These are phyloP conservation scores for Nycteola revayana DNA, from an alignment of 2,888 invertebrate species.

Conservation along the genomic window DNA sequence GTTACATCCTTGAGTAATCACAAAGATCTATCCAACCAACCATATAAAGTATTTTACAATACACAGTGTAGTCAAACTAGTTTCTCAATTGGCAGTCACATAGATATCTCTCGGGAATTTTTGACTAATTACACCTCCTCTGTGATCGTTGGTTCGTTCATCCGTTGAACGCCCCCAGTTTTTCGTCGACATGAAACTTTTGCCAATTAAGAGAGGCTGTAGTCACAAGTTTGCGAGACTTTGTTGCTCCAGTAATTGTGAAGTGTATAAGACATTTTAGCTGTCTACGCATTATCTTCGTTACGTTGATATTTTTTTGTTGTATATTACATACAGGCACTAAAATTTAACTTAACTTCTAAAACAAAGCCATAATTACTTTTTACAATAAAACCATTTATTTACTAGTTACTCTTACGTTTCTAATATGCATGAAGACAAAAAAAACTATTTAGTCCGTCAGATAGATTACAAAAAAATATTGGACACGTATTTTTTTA, in stretches of 20 bases:
- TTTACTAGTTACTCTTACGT: too few relatives aligned
- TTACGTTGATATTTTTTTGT: too few relatives aligned
- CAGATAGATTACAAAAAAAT: too few relatives aligned
- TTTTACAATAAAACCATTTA: too few relatives aligned
- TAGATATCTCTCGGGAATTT: slow-evolving; percentile 46
- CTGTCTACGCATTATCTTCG: slow-evolving; percentile 45
- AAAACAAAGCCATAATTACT: too few relatives aligned
- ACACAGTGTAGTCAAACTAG: slow-evolving; percentile 16
- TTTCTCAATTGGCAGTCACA: slow-evolving; percentile 17
- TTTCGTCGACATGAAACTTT: slow-evolving; percentile 51
- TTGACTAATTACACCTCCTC: slow-evolving; percentile 58
- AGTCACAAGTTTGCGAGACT: slow-evolving; percentile 49
- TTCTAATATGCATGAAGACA: too few relatives aligned
- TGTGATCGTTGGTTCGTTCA: slow-evolving; percentile 59
- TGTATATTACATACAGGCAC: background rate
- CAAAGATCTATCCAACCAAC: too few relatives aligned
- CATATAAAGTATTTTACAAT: too few relatives aligned
- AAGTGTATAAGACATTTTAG: slow-evolving; percentile 46
- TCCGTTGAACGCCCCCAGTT: slow-evolving; percentile 45
- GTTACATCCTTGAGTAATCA: too few relatives aligned
- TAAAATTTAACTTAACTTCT: slow-evolving; percentile 4
- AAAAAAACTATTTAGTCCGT: too few relatives aligned
- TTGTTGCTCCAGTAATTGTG: slow-evolving; percentile 52
- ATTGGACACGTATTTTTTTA: too few relatives aligned
- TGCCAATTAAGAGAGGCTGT: slow-evolving; percentile 52